Base-by-base conservation (phyloP, 1,140 invertebrate species). In the Bombus polaris region DNA sequence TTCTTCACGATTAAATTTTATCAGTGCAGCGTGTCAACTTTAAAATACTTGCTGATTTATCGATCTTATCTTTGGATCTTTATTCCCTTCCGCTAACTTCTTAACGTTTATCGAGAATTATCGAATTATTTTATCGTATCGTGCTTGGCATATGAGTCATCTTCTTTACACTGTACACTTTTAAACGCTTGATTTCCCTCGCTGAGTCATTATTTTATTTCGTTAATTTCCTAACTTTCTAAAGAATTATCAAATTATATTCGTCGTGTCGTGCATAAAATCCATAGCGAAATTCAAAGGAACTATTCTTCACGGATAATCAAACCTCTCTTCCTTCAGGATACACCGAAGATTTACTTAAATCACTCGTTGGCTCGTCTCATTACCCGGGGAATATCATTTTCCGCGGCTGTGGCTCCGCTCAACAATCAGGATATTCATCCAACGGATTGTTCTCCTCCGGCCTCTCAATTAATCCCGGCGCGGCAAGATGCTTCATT, bases 351-450 rank as follows among this genome's bases (percentile, higher is more conserved):
- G 15, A 39, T n/a, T 73, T 32, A 42, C 8, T 44, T 18, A 47
- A 73, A 42, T 44, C 39, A 44, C 39, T 32, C 42, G 42, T 12
- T 47, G 42, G 28, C n/a, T 57, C 44, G 44, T 75, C 73, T 75
- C 47, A 57, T 78, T 78, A 78, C 39, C 39, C 76, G n/a, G 25
- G 5, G 39, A 68, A 42, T 57, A 81, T 72, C 47, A 81, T 81
- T 81, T 81, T 81, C 78, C 42, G 78, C 66, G 42, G 39, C n/a
- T 28, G 39, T 66, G 39, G 39, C 47, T 76, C 12, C 47, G 13
- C 25, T 57, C 22, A 10, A 28, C 74, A n/a, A 79, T 79, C 77
- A 66, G 32, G 77, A 79, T 68, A 47, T 79, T 79, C 62, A 66
- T 35, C 77, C n/a, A 44, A 42, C 74, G 12, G 62, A 79, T 79